These are phyloP conservation scores for Armadillidium nasatum DNA, from an alignment of 1,140 invertebrate species.

Conservation along the genomic window DNA sequence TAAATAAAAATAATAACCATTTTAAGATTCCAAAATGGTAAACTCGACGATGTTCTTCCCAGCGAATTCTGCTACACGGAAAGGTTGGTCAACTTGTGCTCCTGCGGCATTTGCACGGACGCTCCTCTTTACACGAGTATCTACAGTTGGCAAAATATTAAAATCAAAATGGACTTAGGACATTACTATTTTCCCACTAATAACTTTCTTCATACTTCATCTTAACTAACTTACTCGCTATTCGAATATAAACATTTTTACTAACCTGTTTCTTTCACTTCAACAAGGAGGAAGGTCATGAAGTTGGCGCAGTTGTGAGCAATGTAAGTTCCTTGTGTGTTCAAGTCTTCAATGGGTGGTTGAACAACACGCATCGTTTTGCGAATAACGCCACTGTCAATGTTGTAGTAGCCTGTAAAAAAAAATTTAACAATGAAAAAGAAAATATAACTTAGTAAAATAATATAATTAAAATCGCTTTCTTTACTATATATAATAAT, in stretches of 20 bases:
- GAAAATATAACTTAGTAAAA: too few species aligned
- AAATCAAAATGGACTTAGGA: too few species aligned
- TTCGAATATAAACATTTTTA: not conserved
- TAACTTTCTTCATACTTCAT: too few species aligned
- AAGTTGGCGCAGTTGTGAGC: constrained; percentile 63
- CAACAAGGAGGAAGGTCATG: constrained; percentile 64
- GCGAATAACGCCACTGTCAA: constrained; percentile 69
- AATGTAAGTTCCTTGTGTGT: constrained; percentile 64
- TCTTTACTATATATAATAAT: too few species aligned
- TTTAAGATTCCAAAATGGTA: constrained; percentile 55
- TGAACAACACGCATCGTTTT: constrained; percentile 70
- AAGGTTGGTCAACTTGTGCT: constrained; percentile 46
- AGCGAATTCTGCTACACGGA: constrained; percentile 68
- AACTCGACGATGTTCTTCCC: constrained; percentile 67
- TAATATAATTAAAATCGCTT: too few species aligned
- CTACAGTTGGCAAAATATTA: constrained; percentile 51
- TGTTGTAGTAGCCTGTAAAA: constrained; percentile 68
- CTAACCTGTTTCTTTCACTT: not conserved
- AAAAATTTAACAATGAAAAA: too few species aligned
- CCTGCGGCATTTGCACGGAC: too few species aligned
- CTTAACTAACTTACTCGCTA: too few species aligned
- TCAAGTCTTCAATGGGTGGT: constrained; percentile 64
- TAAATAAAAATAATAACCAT: too few species aligned
- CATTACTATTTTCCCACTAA: too few species aligned
- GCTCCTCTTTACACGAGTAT: constrained; percentile 52